Percentiles rank a stretch among this genome's conserved stretches.
These are phyloP conservation scores for Atta colombica DNA, from an alignment of 1,140 invertebrate genomes.

Conservation along the genomic window DNA sequence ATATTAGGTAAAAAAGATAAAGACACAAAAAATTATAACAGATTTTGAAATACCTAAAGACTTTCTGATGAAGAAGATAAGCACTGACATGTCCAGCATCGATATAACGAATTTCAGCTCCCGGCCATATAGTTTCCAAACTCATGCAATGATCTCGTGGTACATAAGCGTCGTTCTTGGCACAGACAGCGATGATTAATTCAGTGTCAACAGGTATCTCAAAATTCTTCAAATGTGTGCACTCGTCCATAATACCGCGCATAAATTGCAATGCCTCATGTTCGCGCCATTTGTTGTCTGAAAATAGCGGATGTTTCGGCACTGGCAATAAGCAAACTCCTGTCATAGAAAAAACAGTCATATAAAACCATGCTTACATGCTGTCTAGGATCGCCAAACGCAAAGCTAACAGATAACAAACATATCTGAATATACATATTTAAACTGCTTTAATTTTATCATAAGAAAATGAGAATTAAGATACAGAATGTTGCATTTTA, in stretches of 20 bases:
- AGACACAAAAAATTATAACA: background rate
- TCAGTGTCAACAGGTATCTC: constrained; percentile 94
- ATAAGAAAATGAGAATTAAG: background rate
- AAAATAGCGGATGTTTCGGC: constrained; percentile 79
- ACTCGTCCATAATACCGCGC: constrained; percentile 99
- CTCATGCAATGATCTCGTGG: constrained; percentile 93
- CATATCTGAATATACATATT: constrained; percentile 5
- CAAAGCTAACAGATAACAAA: constrained; percentile 8
- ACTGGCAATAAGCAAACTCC: constrained; percentile 83
- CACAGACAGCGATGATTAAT: constrained; percentile 94
- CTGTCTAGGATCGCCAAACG: background rate
- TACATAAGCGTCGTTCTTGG: constrained; percentile 96
- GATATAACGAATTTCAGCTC: constrained; percentile 94
- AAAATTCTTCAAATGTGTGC: constrained; percentile 98
- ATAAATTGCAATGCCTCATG: constrained; percentile 96
- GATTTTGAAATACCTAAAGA: constrained; percentile 91
- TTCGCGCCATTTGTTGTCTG: constrained; percentile 85
- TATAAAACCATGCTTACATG: constrained; percentile 53
- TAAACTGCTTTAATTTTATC: background rate
- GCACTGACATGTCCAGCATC: constrained; percentile 96
- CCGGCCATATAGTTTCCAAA: constrained; percentile 96
- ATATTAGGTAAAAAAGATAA: background rate
- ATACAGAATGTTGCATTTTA: background rate
- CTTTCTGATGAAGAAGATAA: constrained; percentile 94
- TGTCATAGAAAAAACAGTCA: constrained; percentile 56